Evolutionary conservation across 2,888 invertebrate species (phyloP).

Genomic region (Synergus gifuensis): DNA sequence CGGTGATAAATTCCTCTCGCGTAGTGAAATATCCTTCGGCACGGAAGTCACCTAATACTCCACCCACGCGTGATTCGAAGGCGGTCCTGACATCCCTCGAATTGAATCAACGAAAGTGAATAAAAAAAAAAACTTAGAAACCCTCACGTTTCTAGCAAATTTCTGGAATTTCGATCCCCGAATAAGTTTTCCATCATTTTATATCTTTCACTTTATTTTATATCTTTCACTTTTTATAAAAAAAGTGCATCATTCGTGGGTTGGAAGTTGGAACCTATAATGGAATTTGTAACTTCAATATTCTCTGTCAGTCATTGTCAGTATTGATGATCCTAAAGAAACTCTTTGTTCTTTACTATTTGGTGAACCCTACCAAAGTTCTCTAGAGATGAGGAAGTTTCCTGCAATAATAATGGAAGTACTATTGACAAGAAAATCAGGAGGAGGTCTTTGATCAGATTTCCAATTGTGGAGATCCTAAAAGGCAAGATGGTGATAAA

Average conservation of each 20-base stretch:
- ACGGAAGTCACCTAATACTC: conserved; percentile 37
- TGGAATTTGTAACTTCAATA: too few species aligned
- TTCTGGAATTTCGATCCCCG: not conserved
- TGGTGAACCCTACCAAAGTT: not conserved
- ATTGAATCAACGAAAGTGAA: conserved; percentile 25
- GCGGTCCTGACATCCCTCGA: conserved; percentile 12
- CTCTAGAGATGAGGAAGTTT: not conserved
- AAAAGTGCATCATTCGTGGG: too few species aligned
- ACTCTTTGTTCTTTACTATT: not conserved
- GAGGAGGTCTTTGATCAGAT: conserved; percentile 13
- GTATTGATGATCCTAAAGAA: not conserved
- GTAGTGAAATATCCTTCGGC: conserved; percentile 14
- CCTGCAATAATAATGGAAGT: conserved; percentile 47
- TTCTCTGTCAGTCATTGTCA: not conserved
- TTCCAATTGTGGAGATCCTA: not conserved
- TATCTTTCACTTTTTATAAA: too few species aligned
- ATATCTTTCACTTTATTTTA: not conserved
- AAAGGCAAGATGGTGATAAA: not conserved
- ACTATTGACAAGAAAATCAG: not conserved
- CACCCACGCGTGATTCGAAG: conserved; percentile 28
- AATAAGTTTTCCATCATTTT: not conserved
- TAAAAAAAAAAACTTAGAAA: conserved; percentile 15
- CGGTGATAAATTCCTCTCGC: conserved; percentile 38
- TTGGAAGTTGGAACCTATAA: too few species aligned
- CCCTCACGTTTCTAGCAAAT: not conserved